Evolutionary conservation across 2,888 invertebrate genomes (phyloP), one percentile per base, ranked within the genome.

Genomic region (Epirrhoe tristata): DNA sequence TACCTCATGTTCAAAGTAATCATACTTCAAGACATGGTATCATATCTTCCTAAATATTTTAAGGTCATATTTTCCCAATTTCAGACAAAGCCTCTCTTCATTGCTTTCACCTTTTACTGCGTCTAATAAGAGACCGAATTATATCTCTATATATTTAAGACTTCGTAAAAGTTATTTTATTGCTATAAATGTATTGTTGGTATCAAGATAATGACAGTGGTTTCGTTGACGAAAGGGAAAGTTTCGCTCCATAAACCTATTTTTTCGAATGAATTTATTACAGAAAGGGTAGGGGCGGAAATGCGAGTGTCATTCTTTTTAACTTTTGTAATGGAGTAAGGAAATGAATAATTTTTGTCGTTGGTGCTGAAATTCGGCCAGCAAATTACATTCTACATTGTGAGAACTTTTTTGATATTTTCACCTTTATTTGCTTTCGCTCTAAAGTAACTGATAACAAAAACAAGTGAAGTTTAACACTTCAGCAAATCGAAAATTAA

Each of bases 211-310:
- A 89, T 83, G 82, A 81, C 81, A 80, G 82, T 76, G 84, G 83
- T 84, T 86, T 85, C 87, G 85, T 87, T 86, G 86, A 88, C 87
- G 86, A 83, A 81, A 82, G 77, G 80, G 85, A 81, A 88, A 87
- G 78, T 81, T 82, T 72, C 76, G 74, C 75, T 70, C 82, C 85
- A 87, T 89, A 89, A 89, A 90, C 82, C 83, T 85, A 87, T 88
- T 89, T 88, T 87, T 86, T 79, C 79, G 78, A 77, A 77, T 77
- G 77, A 85, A 89, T 88, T 89, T 89, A 90, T 90, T 77, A 80
- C 82, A 72, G 75, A 85, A 87, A 86, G 86, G 88, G 87, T 87
- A 82, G 80, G 75, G 72, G 79, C 74, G 73, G 74, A 74, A 82
- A 84, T 76, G 75, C 69, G 73, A 76, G 75, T 78, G 71, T 66